phyloP scores from a whole-genome alignment of 2,113 vertebrate genomes.

The Mobula birostris region DNA sequence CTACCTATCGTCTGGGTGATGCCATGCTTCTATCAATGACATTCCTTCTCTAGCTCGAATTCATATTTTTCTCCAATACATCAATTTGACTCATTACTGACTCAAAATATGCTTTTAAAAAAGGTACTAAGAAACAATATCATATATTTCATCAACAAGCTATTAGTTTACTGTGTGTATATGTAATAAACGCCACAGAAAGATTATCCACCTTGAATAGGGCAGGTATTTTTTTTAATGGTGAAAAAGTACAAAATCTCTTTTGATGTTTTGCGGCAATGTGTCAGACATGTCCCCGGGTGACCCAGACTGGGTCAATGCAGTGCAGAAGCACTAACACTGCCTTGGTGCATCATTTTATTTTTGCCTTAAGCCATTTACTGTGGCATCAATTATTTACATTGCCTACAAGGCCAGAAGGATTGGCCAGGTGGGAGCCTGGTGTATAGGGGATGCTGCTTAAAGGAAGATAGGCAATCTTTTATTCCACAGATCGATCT shows the following conservation, averaged over 20 bases:
- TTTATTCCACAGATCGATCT: conserved; percentile 29
- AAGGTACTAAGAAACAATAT: neutral
- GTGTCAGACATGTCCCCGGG: neutral
- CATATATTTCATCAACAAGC: neutral
- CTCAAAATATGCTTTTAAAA: neutral
- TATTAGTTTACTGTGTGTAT: neutral
- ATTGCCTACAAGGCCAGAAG: conserved; percentile 22
- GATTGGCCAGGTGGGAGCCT: conserved; percentile 18
- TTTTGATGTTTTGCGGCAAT: conserved; percentile 20
- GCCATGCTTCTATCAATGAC: neutral
- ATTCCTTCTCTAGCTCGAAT: neutral
- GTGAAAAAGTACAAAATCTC: neutral
- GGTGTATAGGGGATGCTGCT: neutral
- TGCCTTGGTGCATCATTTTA: conserved; percentile 26
- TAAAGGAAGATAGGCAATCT: conserved; percentile 30
- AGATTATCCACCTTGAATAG: neutral
- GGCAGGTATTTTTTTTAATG: neutral
- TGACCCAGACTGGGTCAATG: neutral
- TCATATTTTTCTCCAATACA: neutral
- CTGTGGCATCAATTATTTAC: conserved; percentile 33
- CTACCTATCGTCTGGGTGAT: neutral
- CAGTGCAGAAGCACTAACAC: neutral
- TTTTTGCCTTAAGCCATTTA: conserved; percentile 36
- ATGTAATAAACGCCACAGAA: neutral
- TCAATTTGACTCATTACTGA: neutral